Conservation (phyloP, 1,140 invertebrate species). For the Eubasilissa regina region DNA sequence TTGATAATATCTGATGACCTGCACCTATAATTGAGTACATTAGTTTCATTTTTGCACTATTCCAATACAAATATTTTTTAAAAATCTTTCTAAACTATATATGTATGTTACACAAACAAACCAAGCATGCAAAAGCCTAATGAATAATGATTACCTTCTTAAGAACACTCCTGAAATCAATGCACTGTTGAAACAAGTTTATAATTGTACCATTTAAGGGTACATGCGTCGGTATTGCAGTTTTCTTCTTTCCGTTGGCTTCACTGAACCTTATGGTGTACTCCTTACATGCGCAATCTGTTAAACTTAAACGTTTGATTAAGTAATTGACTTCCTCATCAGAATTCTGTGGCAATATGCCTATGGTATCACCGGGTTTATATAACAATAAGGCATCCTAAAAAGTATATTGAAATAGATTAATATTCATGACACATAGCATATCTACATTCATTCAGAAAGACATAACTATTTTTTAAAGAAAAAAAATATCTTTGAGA, state of each 20-base stretch:
- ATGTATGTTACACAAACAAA: too few species aligned
- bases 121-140: too few species aligned
- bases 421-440: neutral
- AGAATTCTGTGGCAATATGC: conserved; percentile 54
- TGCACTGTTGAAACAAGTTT: conserved; percentile 49
- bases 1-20: too few species aligned
- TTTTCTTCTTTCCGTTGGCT: conserved; percentile 34
- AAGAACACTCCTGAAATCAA: conserved; percentile 51
- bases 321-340: conserved; percentile 46
- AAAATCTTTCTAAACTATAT: too few species aligned
- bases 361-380: conserved; percentile 54
- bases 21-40: too few species aligned
- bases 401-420: conserved; percentile 16
- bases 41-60: too few species aligned
- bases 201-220: conserved; percentile 41
- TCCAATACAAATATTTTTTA: too few species aligned
- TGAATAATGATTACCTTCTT: conserved; percentile 51
- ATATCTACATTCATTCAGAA: neutral
- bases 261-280: conserved; percentile 43
- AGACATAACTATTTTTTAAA: too few species aligned
- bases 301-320: conserved; percentile 36
- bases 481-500: too few species aligned
- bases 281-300: neutral
- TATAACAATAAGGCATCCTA: conserved; percentile 45
- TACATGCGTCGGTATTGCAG: conserved; percentile 43